A percentile compares a stretch with the other conserved stretches of the same genome.
Conservation (phyloP, 2,888 invertebrate genomes). For the Dasysyrphus tricinctus region DNA sequence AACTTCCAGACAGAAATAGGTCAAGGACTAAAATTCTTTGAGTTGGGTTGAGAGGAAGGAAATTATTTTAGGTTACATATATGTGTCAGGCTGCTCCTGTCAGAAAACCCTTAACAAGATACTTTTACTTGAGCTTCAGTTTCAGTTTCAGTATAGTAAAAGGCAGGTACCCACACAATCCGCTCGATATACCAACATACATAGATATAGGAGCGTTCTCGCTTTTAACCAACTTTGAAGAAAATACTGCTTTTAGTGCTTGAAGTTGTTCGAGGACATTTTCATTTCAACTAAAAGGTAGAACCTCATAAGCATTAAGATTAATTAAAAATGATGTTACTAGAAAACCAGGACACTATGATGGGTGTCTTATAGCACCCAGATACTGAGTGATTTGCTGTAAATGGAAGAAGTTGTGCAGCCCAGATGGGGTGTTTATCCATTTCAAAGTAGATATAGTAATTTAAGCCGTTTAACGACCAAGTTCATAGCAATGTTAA, state of each 20-base stretch:
- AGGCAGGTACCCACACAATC: neutral
- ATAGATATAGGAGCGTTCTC: neutral
- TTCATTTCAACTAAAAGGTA: neutral
- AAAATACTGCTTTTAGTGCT: neutral
- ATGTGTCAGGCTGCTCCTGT: neutral
- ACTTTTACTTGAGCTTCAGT: neutral
- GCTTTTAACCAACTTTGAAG: neutral
- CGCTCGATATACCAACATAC: neutral
- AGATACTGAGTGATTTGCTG: slow-evolving; percentile 11
- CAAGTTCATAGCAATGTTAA: neutral
- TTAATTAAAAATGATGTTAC: slow-evolving; percentile 23
- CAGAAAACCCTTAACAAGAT: slow-evolving; percentile 2
- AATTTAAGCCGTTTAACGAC: slow-evolving; percentile 5
- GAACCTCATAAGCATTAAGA: neutral
- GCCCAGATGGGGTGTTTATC: neutral
- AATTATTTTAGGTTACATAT: slow-evolving; percentile 3
- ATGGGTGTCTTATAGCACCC: neutral
- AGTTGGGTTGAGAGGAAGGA: slow-evolving; percentile 11
- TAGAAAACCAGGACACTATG: slow-evolving; percentile 3
- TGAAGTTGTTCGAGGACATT: slow-evolving; percentile 1
- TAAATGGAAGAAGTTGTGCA: slow-evolving; percentile 1
- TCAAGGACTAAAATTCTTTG: slow-evolving; percentile 47
- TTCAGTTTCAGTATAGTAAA: neutral
- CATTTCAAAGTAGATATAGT: neutral
- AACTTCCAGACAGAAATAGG: slow-evolving; percentile 43